phyloP scores from a whole-genome alignment of 2,113 vertebrate genomes.

The Hemicordylus capensis region DNA sequence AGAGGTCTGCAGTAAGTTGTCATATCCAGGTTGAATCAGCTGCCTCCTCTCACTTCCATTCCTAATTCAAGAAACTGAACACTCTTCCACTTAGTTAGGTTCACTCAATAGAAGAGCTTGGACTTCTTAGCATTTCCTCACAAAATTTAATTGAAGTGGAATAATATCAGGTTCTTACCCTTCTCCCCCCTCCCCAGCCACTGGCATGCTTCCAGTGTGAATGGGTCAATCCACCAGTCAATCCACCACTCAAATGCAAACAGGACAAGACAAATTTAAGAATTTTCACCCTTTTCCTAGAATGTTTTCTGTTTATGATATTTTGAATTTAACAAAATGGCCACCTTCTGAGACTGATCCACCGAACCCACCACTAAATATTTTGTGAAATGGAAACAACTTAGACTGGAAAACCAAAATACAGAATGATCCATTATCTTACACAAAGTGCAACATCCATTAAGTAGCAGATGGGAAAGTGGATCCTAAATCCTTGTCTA shows the following conservation, averaged over 20 bases:
- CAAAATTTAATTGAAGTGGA: slow-evolving; percentile 55
- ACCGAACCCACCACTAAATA: background rate
- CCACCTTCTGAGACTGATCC: slow-evolving; percentile 8
- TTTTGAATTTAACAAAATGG: slow-evolving; percentile 5
- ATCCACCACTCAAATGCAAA: slow-evolving; percentile 57
- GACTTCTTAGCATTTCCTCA: slow-evolving; percentile 32
- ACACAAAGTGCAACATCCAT: background rate
- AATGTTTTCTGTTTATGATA: slow-evolving; percentile 49
- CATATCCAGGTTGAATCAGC: slow-evolving; percentile 62
- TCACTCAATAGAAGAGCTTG: slow-evolving; percentile 57
- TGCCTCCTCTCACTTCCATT: slow-evolving; percentile 55
- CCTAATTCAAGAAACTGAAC: slow-evolving; percentile 64
- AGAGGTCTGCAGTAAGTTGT: slow-evolving; percentile 54
- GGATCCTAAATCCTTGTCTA: too few species aligned
- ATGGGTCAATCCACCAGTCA: slow-evolving; percentile 35
- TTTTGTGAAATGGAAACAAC: background rate
- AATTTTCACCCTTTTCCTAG: slow-evolving; percentile 56
- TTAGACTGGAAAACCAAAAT: slow-evolving; percentile 17
- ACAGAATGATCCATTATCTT: background rate
- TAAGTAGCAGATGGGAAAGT: background rate
- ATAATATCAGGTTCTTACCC: slow-evolving; percentile 64
- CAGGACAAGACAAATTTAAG: slow-evolving; percentile 47
- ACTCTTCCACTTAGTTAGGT: slow-evolving; percentile 60
- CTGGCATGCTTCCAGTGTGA: slow-evolving; percentile 67
- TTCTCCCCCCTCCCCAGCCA: slow-evolving; percentile 28